Evolutionary conservation across 2,797 vertebrate genomes (phyloP).

Genomic region (Tapera naevia): DNA sequence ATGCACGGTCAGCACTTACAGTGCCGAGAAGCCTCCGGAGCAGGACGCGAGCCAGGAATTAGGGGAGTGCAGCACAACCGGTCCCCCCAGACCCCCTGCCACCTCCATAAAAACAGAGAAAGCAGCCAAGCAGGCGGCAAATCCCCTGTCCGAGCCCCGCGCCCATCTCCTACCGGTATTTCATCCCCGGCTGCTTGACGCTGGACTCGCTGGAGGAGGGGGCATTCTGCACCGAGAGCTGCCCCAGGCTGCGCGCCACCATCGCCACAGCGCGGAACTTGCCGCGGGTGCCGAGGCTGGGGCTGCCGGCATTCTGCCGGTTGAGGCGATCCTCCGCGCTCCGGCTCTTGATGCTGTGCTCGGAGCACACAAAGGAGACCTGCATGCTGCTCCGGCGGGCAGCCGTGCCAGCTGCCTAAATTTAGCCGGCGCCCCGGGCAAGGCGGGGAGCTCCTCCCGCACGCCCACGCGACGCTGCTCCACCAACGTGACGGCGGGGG

Average conservation of each 20-base stretch:
- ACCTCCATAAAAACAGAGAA: neutral
- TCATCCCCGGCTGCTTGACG: conserved; percentile 90
- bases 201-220: conserved; percentile 83
- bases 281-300: conserved; percentile 86
- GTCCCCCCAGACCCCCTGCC: neutral
- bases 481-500: conserved; percentile 58
- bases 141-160: neutral
- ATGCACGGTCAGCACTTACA: conserved; percentile 4
- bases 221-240: conserved; percentile 89
- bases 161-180: conserved; percentile 87
- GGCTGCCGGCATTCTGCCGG: conserved; percentile 90
- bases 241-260: conserved; percentile 94
- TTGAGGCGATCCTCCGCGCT: conserved; percentile 89
- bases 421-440: conserved; percentile 57
- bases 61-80: neutral
- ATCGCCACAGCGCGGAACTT: conserved; percentile 94
- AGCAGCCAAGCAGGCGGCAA: neutral
- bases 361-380: conserved; percentile 95
- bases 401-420: conserved; percentile 57
- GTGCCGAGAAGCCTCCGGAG: neutral
- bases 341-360: conserved; percentile 91
- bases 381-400: conserved; percentile 83
- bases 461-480: neutral
- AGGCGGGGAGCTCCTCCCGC: conserved; percentile 60
- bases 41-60: neutral